Conservation (phyloP, 2,888 invertebrate species). For the Fissipunctia ypsillon region DNA sequence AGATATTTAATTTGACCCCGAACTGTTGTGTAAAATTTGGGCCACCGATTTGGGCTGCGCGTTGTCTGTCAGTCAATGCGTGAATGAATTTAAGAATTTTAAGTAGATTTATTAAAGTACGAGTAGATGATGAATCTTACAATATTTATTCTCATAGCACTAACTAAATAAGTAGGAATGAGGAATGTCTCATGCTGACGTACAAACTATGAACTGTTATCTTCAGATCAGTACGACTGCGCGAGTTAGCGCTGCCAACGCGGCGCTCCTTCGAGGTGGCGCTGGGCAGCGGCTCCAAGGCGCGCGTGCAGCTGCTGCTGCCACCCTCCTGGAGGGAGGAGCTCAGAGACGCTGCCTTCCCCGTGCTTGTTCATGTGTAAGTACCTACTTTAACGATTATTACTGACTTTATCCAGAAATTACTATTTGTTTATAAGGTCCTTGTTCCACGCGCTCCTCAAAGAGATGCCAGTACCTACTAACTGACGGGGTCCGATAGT, state of each 20-base stretch:
- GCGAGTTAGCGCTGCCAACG: constrained; percentile 95
- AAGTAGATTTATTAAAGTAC: too few species aligned
- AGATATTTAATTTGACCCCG: too few species aligned
- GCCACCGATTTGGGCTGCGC: too few species aligned
- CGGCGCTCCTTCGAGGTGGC: constrained; percentile 96
- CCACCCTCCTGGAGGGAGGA: constrained; percentile 97
- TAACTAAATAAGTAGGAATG: not conserved
- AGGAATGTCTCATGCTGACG: not conserved
- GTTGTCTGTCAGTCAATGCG: too few species aligned
- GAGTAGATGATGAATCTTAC: not conserved
- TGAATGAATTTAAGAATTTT: too few species aligned
- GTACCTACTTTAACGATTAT: constrained; percentile 69
- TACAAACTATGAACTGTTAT: not conserved
- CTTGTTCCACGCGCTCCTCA: too few species aligned
- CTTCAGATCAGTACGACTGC: constrained; percentile 91
- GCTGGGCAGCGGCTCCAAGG: constrained; percentile 95
- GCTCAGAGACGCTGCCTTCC: constrained; percentile 96
- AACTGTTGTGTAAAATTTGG: too few species aligned
- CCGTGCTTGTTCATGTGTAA: constrained; percentile 96
- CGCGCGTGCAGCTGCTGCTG: constrained; percentile 96
- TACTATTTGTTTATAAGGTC: too few species aligned
- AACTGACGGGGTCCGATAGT: too few species aligned
- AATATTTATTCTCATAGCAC: not conserved
- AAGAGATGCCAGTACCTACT: too few species aligned
- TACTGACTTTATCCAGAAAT: too few species aligned